Base-by-base conservation (phyloP, 2,113 vertebrate genomes). In the Montifringilla adamsi region DNA sequence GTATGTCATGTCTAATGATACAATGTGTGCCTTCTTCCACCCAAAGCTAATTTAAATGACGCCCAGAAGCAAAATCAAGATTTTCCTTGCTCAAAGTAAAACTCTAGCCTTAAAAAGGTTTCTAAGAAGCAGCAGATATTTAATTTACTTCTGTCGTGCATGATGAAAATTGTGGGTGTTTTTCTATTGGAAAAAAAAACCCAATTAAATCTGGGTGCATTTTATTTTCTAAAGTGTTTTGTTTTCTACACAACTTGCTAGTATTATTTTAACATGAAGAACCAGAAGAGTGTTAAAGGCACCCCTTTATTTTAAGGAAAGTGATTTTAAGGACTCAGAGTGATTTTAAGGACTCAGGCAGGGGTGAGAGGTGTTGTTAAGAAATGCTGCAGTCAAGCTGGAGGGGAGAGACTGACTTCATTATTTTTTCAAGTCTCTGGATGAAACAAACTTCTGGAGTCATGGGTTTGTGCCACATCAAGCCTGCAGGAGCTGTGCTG, bases 401-500 rank as follows among this genome's bases (percentile, higher is more conserved):
- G 17, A 78, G 46, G 43, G 8, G 5, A 31, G 5, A 78, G 15
- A 39, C 9, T 9, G 31, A 43, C 43, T 33, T 21, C 3, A 33
- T 58, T 84, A 8, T 16, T 26, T 27, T n/a, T 24, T 24, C 33
- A 30, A 50, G 26, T 26, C 35, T 21, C 43, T 63, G 44, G 7
- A 39, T 18, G 43, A 67, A 90, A 37, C 31, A 46, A 26, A 55
- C 33, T 7, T 78, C 31, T 78, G 56, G 43, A 20, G 12, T 31
- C 21, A 5, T 0, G 3, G 8, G 5, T 47, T 63, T 59, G 27
- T 55, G 44, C 28, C 63, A 37, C 24, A 14, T 15, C 1, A 4
- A 20, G 3, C 9, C 74, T 68, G 75, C 27, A 35, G 44, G 24
- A 67, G 26, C 33, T 47, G 27, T 85, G 52, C 24, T 4, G 2